These are phyloP conservation scores for Euplexia lucipara DNA, from an alignment of 2,888 invertebrate genomes.

Conservation along the genomic window DNA sequence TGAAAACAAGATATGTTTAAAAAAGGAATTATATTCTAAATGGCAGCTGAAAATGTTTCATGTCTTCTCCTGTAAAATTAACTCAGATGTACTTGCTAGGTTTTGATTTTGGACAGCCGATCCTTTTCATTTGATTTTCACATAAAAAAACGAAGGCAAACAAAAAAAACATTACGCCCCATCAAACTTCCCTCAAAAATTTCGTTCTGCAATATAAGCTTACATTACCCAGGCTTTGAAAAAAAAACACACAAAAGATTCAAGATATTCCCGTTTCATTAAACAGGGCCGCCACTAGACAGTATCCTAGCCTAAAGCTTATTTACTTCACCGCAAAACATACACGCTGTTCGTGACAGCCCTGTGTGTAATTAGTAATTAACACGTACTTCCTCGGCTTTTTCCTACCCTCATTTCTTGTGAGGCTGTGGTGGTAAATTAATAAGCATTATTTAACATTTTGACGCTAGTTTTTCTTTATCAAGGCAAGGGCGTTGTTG, in stretches of 20 bases:
- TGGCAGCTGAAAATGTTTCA: no score
- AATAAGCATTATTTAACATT: slow-evolving; percentile 40
- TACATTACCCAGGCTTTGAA: slow-evolving; percentile 7
- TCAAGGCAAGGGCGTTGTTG: slow-evolving; percentile 9
- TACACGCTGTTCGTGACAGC: slow-evolving; percentile 44
- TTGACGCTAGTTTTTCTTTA: slow-evolving; percentile 34
- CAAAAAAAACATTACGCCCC: slow-evolving; percentile 6
- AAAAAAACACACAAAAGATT: slow-evolving; percentile 15
- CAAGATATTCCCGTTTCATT: slow-evolving; percentile 38
- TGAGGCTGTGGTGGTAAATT: slow-evolving; percentile 32
- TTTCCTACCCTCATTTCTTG: slow-evolving; percentile 36
- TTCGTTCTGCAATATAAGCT: slow-evolving; percentile 2
- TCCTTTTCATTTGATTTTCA: slow-evolving; percentile 8
- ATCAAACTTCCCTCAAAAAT: slow-evolving; percentile 12
- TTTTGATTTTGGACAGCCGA: no score
- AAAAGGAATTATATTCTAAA: no score
- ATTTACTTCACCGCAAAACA: slow-evolving; percentile 56
- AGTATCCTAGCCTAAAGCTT: slow-evolving; percentile 37
- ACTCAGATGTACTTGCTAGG: no score
- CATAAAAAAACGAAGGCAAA: slow-evolving; percentile 19
- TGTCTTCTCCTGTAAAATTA: no score
- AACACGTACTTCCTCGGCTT: slow-evolving; percentile 44
- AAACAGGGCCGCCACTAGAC: slow-evolving; percentile 16
- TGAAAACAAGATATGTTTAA: no score
- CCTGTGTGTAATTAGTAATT: slow-evolving; percentile 55